These are phyloP conservation scores for Cybosia mesomella DNA, from an alignment of 2,888 invertebrate genomes.

Conservation along the genomic window DNA sequence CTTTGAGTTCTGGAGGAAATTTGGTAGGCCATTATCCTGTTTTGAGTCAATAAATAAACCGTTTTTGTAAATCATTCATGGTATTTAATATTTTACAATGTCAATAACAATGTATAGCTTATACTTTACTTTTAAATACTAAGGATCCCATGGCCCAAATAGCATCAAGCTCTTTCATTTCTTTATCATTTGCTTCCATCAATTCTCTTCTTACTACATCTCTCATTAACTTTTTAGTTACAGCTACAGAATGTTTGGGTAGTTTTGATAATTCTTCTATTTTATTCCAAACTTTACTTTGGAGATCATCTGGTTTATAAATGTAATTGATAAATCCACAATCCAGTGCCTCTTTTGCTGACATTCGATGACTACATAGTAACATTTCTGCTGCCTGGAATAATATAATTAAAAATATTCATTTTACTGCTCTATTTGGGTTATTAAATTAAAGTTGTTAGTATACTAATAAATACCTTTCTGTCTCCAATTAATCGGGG, in stretches of 20 bases:
- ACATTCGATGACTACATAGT: slow-evolving; percentile 91
- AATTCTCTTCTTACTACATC: slow-evolving; percentile 87
- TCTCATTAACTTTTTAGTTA: slow-evolving; percentile 91
- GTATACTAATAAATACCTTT: slow-evolving; percentile 83
- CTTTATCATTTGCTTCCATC: slow-evolving; percentile 89
- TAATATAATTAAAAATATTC: slow-evolving; percentile 5
- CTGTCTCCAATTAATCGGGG: slow-evolving; percentile 94
- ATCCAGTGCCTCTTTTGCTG: slow-evolving; percentile 92
- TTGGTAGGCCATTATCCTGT: not conserved
- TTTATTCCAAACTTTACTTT: slow-evolving; percentile 87
- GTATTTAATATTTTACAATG: too few species aligned
- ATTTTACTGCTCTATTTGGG: not conserved
- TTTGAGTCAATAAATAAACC: too few species aligned
- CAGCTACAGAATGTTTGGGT: slow-evolving; percentile 87
- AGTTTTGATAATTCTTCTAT: slow-evolving; percentile 85
- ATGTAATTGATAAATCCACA: slow-evolving; percentile 93
- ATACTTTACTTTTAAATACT: slow-evolving; percentile 57
- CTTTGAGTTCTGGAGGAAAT: not conserved
- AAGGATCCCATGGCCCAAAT: slow-evolving; percentile 87
- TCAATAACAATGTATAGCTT: slow-evolving; percentile 3
- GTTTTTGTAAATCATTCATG: too few species aligned
- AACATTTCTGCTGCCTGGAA: slow-evolving; percentile 88
- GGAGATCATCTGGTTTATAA: slow-evolving; percentile 88
- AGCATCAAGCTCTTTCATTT: slow-evolving; percentile 89
- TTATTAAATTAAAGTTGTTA: not conserved